Base-by-base conservation (phyloP, 2,113 vertebrate genomes). In the Calcarius ornatus region DNA sequence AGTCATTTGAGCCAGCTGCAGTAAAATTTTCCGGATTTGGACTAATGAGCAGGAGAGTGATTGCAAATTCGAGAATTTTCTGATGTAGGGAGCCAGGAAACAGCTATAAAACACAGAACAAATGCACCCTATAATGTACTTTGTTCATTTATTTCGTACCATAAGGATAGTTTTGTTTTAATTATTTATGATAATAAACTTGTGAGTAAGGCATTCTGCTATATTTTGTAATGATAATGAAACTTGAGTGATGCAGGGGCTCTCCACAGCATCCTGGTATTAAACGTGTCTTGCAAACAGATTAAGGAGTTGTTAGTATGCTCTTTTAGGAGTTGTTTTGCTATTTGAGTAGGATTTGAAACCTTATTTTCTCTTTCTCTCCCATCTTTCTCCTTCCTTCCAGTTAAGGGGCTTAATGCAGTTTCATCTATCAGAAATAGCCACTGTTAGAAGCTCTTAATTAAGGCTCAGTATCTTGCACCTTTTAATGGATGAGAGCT, bases 121-220 rank as follows among this genome's bases (percentile, higher is more conserved):
- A 95, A 96, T 90, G 81, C 63, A 66, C 63, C 38, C 63, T 88
- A 28, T 90, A 83, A 94, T 88, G 71, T 90, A 88, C 79, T 95
- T 91, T 59, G 81, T 92, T 96, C 81, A 70, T 92, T 94, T 93
- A 81, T 96, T 93, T 94, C 4, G 3, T 90, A 92, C 75, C 54
- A 25, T 95, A 91, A 96, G 77, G 95, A 78, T 93, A 92, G 63
- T 78, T 96, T 84, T 89, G 48, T 38, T 95, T 96, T 96, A 97
- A 96, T 97, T 94, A 97, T 97, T 97, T 94, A 96, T 93, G 81
- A 51, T 95, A 66, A 85, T 94, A 93, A 95, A 95, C 56, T 96
- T 81, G 50, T 50, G 59, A 95, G 84, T 73, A 73, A 92, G 90
- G 47, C 90, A 24, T 94, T 86, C 54, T 93, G 64, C 68, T 92